Conservation (phyloP, 2,113 vertebrate genomes). For the Manacus vitellinus region DNA sequence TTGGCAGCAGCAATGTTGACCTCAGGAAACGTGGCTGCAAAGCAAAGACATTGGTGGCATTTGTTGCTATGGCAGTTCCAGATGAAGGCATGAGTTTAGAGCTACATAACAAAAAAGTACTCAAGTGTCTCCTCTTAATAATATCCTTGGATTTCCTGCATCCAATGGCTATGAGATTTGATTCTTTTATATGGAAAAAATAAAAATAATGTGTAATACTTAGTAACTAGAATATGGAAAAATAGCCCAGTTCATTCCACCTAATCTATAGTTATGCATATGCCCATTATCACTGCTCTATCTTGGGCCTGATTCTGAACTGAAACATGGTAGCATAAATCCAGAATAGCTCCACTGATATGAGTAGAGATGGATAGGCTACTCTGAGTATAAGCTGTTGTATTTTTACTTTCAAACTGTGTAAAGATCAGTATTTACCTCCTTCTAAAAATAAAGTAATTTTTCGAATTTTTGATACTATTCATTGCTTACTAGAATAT, state of each 20-base stretch:
- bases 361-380: not conserved
- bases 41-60: not conserved
- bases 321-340: not conserved
- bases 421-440: not conserved
- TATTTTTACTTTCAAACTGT: not conserved
- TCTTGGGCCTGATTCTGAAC: not conserved
- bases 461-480: not conserved
- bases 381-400: not conserved
- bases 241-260: not conserved
- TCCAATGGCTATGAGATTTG: not conserved
- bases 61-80: not conserved
- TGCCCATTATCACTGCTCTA: not conserved
- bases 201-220: not conserved
- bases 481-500: not conserved
- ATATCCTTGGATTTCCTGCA: not conserved
- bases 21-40: not conserved
- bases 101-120: not conserved
- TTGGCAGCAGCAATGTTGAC: not conserved
- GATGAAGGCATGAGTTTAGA: not conserved
- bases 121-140: not conserved
- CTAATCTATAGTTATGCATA: not conserved
- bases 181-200: not conserved
- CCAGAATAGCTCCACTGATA: not conserved
- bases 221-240: not conserved
- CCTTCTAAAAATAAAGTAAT: not conserved